A percentile compares a stretch with the other conserved stretches of the same genome.
phyloP scores from a whole-genome alignment of 2,113 vertebrate genomes.

The Triplophysa dalaica region DNA sequence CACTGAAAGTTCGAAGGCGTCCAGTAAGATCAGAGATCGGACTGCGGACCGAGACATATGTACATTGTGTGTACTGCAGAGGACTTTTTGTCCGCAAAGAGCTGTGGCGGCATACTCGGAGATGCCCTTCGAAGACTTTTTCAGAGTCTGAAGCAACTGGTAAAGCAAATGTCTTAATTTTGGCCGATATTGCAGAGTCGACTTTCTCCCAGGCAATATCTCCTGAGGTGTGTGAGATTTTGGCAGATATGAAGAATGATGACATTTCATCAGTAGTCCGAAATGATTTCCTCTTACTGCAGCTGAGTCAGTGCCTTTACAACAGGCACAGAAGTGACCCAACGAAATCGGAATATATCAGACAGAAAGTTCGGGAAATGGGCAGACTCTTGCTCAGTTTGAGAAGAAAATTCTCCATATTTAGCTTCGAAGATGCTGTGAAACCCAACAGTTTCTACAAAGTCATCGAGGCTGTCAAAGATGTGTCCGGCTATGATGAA shows the following conservation, averaged over 20 bases:
- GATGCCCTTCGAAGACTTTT: conserved; percentile 10
- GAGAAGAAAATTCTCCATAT: conserved; percentile 24
- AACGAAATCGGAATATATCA: not conserved
- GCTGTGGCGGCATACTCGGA: conserved; percentile 45
- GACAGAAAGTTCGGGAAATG: conserved; percentile 37
- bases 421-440: conserved; percentile 48
- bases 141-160: not conserved
- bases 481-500: conserved; percentile 25
- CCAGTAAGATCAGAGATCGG: not conserved
- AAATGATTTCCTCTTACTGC: conserved; percentile 47
- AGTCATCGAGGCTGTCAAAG: conserved; percentile 41
- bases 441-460: conserved; percentile 56
- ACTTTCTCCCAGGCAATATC: conserved; percentile 31
- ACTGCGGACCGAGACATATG: not conserved
- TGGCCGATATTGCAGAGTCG: conserved; percentile 22
- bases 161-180: conserved; percentile 22
- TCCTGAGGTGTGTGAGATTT: conserved; percentile 30
- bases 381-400: conserved; percentile 45
- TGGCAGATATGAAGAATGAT: conserved; percentile 50
- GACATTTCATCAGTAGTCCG: conserved; percentile 31
- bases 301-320: conserved; percentile 49
- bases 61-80: conserved; percentile 58
- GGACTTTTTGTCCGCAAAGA: conserved; percentile 12
- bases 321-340: not conserved
- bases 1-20: not conserved